A percentile compares a stretch with the other conserved stretches of the same genome.
These are phyloP conservation scores for Gymnocheta viridis DNA, from an alignment of 2,888 invertebrate species.

Conservation along the genomic window DNA sequence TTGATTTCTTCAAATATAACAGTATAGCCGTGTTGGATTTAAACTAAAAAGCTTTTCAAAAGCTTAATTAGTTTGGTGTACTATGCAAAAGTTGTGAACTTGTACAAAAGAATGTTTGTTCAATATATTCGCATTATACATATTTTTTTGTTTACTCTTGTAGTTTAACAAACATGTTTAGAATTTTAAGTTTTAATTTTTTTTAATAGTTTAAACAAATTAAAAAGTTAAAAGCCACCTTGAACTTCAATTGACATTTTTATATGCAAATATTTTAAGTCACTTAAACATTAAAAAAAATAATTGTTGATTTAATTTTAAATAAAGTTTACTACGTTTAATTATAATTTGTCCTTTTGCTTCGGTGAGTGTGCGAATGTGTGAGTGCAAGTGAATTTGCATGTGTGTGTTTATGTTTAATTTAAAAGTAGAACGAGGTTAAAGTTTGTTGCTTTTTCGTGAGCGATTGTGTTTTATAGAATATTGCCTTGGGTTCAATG, in stretches of 20 bases:
- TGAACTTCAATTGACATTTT: constrained; percentile 63
- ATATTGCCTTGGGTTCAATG: constrained; percentile 71
- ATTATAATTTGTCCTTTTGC: constrained; percentile 51
- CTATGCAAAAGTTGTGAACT: constrained; percentile 14
- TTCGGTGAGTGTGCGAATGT: neutral
- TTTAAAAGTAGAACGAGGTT: constrained; percentile 67
- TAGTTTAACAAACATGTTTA: neutral
- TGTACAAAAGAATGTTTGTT: neutral
- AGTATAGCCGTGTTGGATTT: neutral
- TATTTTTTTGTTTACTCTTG: neutral
- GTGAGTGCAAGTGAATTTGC: neutral
- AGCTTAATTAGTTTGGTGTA: neutral
- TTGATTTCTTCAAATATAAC: no score
- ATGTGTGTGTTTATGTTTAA: constrained; percentile 16
- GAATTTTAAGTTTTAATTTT: constrained; percentile 10
- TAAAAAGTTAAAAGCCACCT: constrained; percentile 42
- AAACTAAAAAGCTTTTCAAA: neutral
- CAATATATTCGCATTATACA: neutral
- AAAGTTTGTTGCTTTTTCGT: constrained; percentile 58
- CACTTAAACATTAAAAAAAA: neutral
- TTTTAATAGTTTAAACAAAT: constrained; percentile 33
- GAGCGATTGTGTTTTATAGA: constrained; percentile 38
- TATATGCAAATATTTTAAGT: neutral
- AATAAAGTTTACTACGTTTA: constrained; percentile 29
- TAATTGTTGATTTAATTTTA: constrained; percentile 16